Base-by-base conservation (phyloP, 2,113 vertebrate species). In the Haplochromis burtoni region DNA sequence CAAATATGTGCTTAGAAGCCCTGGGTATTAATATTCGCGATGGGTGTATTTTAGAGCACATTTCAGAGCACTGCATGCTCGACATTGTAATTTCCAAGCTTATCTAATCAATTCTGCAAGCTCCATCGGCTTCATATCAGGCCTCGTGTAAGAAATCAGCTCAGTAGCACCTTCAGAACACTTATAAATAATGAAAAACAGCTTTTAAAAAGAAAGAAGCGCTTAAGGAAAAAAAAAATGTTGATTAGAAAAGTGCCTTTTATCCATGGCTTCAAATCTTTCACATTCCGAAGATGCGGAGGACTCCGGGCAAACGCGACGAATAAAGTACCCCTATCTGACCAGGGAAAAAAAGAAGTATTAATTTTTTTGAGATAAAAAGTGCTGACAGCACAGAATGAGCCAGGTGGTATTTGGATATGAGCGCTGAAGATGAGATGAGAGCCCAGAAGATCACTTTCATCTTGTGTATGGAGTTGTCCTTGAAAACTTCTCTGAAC, bases 181-280 rank as follows among this genome's bases (percentile, higher is more conserved):
- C 97, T 98, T 98, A 97, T 98, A 98, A 99, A 99, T 99, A 98
- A 99, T 98, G 97, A 98, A 98, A 94, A 98, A 97, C 97, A 98
- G 97, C 97, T 97, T 97, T 98, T 97, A 97, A 97, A 95, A 93
- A 97, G 97, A 97, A 97, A 98, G 97, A 97, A 97, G 95, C 95
- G 97, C 97, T 96, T 96, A 95, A 95, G 97, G 97, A 97, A 92
- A 93, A 92, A 26, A 29, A 96, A 97, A 97, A 97, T 96, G 97
- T 98, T 97, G 96, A 97, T 97, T 97, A 96, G 92, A 94, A 96
- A 96, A 96, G 95, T 95, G 93, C 87, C 92, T 96, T 96, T 96
- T 96, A 96, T 96, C 95, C 91, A 38, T 73, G 91, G 92, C 87
- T 95, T 96, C 92, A 93, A 94, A 96, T 96, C 92, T 96, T 93